Percentiles rank a stretch among this genome's conserved stretches.
phyloP scores from a whole-genome alignment of 2,797 vertebrate genomes.

The Carcharodon carcharias region DNA sequence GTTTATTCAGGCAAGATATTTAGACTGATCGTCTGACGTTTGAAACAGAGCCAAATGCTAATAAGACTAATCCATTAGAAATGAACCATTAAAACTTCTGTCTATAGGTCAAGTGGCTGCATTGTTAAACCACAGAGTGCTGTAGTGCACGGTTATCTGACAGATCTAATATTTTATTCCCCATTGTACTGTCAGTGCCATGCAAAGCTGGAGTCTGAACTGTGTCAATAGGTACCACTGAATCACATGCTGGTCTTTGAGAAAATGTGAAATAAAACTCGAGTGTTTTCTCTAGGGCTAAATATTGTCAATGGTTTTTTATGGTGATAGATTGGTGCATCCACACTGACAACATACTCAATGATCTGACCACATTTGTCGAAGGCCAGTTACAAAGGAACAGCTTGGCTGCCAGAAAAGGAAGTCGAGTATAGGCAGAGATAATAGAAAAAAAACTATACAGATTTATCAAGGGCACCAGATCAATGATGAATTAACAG shows the following conservation, averaged over 20 bases:
- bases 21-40: conserved; percentile 36
- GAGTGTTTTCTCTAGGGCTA: conserved; percentile 32
- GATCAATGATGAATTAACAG: background rate
- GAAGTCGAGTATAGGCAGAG: background rate
- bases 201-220: conserved; percentile 31
- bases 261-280: conserved; percentile 23
- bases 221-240: conserved; percentile 32
- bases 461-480: background rate
- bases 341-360: conserved; percentile 6
- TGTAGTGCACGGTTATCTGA: conserved; percentile 42
- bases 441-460: background rate
- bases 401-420: background rate
- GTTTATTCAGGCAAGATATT: conserved; percentile 10
- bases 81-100: conserved; percentile 41
- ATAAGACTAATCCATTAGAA: conserved; percentile 49
- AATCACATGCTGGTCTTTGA: conserved; percentile 36
- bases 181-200: conserved; percentile 33
- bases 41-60: conserved; percentile 40
- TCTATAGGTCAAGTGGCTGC: conserved; percentile 40
- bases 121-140: conserved; percentile 46
- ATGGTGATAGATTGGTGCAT: conserved; percentile 34
- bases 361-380: conserved; percentile 22
- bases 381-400: background rate
- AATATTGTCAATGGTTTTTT: conserved; percentile 30
- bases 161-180: conserved; percentile 42